phyloP scores from a whole-genome alignment of 2,113 vertebrate genomes.

The Myiopsitta monachus region DNA sequence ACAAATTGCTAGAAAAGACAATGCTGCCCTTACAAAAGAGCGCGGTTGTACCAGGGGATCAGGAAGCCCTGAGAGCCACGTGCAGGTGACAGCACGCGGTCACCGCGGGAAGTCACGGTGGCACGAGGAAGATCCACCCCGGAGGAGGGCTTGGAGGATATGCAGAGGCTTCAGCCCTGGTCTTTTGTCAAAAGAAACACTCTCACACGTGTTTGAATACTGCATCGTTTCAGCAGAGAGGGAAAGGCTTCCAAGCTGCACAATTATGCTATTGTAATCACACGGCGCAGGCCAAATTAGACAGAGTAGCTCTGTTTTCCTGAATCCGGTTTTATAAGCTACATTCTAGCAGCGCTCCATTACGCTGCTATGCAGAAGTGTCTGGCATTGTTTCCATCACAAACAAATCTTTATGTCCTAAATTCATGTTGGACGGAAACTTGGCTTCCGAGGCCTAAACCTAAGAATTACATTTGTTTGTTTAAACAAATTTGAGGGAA shows the following conservation, averaged over 20 bases:
- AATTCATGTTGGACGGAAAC: constrained; percentile 54
- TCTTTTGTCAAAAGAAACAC: neutral
- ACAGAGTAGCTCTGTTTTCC: constrained; percentile 63
- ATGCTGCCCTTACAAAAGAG: neutral
- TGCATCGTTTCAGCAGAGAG: constrained; percentile 27
- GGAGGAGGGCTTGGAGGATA: neutral
- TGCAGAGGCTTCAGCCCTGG: neutral
- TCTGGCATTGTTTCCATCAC: constrained; percentile 67
- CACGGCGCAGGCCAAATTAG: neutral
- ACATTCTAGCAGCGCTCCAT: constrained; percentile 14
- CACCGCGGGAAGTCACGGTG: rapidly evolving
- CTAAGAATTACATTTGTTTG: constrained; percentile 70
- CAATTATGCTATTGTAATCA: constrained; percentile 62
- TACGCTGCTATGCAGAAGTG: constrained; percentile 55
- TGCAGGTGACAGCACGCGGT: neutral
- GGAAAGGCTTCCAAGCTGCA: constrained; percentile 47
- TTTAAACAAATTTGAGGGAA: constrained; percentile 66
- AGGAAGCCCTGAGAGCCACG: neutral
- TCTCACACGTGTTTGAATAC: constrained; percentile 55
- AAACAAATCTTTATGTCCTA: constrained; percentile 69
- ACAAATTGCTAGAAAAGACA: neutral
- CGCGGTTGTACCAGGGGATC: neutral
- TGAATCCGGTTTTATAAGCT: constrained; percentile 62
- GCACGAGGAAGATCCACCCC: neutral
- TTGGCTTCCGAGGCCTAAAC: constrained; percentile 53